Percentiles rank a stretch among this genome's conserved stretches.
Evolutionary conservation across 2,888 invertebrate species (phyloP).

Genomic region (Ichneumoninae sp.): DNA sequence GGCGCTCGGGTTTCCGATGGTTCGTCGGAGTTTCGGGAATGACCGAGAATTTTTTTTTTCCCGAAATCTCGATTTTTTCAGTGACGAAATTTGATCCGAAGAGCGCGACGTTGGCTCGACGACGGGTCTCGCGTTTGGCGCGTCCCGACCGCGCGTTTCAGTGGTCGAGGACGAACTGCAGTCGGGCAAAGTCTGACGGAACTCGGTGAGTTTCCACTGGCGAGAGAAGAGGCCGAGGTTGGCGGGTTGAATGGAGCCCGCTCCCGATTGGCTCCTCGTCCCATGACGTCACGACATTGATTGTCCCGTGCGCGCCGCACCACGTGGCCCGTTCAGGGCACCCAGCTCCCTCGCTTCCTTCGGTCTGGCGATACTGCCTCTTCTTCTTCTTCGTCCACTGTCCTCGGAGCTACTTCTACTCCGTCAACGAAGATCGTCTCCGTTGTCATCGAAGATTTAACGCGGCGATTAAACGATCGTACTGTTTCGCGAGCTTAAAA

Average conservation of each 20-base stretch:
- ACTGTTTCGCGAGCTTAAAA: neutral
- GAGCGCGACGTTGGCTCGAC: neutral
- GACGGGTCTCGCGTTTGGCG: constrained; percentile 33
- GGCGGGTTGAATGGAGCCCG: constrained; percentile 88
- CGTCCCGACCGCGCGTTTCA: constrained; percentile 75
- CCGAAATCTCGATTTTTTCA: constrained; percentile 16
- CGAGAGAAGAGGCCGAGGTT: constrained; percentile 75
- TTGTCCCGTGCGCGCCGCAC: constrained; percentile 87
- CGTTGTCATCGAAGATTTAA: neutral
- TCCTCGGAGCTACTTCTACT: neutral
- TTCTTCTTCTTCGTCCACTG: constrained; percentile 25
- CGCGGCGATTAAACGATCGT: constrained; percentile 16
- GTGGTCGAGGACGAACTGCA: constrained; percentile 83
- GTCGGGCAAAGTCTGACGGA: constrained; percentile 82
- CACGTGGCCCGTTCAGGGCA: constrained; percentile 80
- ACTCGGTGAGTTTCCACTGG: constrained; percentile 81
- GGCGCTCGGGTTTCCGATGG: neutral
- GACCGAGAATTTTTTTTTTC: neutral
- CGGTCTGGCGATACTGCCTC: constrained; percentile 40
- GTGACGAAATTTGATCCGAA: constrained; percentile 1
- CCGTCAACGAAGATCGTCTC: constrained; percentile 2
- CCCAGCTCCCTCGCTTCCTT: constrained; percentile 63
- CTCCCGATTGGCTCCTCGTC: constrained; percentile 86
- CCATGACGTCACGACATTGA: constrained; percentile 91
- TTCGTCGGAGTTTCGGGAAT: neutral